These are phyloP conservation scores for Apodemia mormo DNA, from an alignment of 2,888 invertebrate species.

Conservation along the genomic window DNA sequence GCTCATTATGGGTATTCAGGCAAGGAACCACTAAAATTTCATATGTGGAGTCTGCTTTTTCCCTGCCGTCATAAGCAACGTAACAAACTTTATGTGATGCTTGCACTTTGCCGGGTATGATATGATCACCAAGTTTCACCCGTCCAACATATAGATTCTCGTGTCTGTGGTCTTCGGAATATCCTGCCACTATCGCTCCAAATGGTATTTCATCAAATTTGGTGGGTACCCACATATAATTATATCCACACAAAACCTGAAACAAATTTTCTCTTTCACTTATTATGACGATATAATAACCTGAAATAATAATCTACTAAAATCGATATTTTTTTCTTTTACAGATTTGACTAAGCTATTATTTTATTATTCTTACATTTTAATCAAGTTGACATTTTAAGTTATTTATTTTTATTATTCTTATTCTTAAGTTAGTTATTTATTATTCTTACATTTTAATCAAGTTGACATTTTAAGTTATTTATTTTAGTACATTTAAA, in stretches of 20 bases:
- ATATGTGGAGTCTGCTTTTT: conserved; percentile 41
- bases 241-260: conserved; percentile 62
- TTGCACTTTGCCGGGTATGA: conserved; percentile 90
- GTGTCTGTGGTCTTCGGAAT: conserved; percentile 62
- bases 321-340: too few relatives aligned
- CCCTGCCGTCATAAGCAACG: conserved; percentile 77
- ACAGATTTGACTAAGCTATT: too few relatives aligned
- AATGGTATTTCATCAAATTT: conserved; percentile 83
- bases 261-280: not conserved
- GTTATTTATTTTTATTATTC: too few relatives aligned
- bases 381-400: too few relatives aligned
- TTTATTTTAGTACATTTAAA: too few relatives aligned
- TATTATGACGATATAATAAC: too few relatives aligned
- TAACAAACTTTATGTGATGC: conserved; percentile 87
- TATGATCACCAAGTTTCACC: conserved; percentile 66
- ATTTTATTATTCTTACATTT: too few relatives aligned
- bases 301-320: too few relatives aligned
- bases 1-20: conserved; percentile 3
- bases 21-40: conserved; percentile 47
- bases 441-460: too few relatives aligned
- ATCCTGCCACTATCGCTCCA: conserved; percentile 85
- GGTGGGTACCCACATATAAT: conserved; percentile 78
- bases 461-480: too few relatives aligned
- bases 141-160: conserved; percentile 33
- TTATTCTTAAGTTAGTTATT: too few relatives aligned